Base-by-base conservation (phyloP, 2,888 invertebrate genomes). In the Pristionchus arcanus region DNA sequence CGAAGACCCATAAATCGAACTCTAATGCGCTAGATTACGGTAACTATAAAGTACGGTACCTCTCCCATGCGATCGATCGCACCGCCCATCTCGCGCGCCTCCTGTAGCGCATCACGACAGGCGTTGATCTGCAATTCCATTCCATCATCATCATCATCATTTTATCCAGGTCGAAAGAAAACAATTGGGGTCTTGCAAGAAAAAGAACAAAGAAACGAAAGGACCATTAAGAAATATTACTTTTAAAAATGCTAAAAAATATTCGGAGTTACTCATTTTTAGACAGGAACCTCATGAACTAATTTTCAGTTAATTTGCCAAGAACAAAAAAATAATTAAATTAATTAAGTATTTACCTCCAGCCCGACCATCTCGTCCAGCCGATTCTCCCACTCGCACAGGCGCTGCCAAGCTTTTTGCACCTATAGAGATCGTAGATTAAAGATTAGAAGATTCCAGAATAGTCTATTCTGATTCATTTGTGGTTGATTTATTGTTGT, bases 311-410 rank as follows among this genome's bases (percentile, higher is more conserved):
- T 31, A 9, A 68, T 42, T n/a, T n/a, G n/a, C n/a, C n/a, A n/a
- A n/a, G n/a, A n/a, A 31, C 42, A 5, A 53, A 28, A 31, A 13
- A 37, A 16, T 49, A n/a, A 34, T 31, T 34, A 81, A 21, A 9
- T 2, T 49, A 49, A 42, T 34, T 15, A n/a, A 49, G 7, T n/a
- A 34, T n/a, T 31, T 84, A 89, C 55, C 86, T 86, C 86, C 42
- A 91, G 89, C 63, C 92, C 91, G 2, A 93, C 92, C 63, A 93
- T 91, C 66, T 94, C 94, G 86, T 94, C 94, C 16, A 94, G 90
- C 15, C 93, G 91, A 77, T 91, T 92, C 90, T 94, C 94, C 16
- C 93, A 90, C 55, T 93, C 92, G 15, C 91, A 90, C 13, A 94
- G 89, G 5, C 87, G 81, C 63, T 90, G 77, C 59, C 77, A 77